phyloP scores from a whole-genome alignment of 2,797 vertebrate genomes.

The Danio kyathit region DNA sequence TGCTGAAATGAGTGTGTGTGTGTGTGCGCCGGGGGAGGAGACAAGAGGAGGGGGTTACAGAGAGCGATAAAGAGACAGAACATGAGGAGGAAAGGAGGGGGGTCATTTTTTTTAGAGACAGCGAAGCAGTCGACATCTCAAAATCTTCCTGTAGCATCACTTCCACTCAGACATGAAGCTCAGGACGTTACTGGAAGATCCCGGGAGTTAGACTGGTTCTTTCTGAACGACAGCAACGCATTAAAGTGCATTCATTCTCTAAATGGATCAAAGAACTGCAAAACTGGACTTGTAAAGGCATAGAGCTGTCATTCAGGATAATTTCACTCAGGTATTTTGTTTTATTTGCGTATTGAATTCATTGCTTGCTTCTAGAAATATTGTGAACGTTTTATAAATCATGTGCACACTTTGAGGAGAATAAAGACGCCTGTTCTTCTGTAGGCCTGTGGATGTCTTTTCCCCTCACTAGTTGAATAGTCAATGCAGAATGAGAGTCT shows the following conservation, averaged over 20 bases:
- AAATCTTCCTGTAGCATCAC: constrained; percentile 37
- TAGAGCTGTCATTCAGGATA: constrained; percentile 7
- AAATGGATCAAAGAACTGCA: constrained; percentile 16
- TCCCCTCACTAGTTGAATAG: background rate
- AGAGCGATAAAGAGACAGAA: constrained; percentile 31
- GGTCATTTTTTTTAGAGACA: constrained; percentile 39
- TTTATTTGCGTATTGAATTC: background rate
- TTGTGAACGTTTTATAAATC: background rate
- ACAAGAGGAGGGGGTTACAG: constrained; percentile 45
- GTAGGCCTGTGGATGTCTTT: constrained; percentile 8
- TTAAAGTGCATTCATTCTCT: constrained; percentile 18
- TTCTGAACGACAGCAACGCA: background rate
- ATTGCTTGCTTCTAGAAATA: background rate
- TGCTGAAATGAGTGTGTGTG: constrained; percentile 6
- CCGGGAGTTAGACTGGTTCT: constrained; percentile 27
- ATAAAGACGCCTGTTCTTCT: background rate
- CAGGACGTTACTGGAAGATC: constrained; percentile 37
- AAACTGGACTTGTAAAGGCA: constrained; percentile 11
- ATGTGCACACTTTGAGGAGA: background rate
- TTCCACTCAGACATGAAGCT: constrained; percentile 16
- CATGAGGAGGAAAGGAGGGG: constrained; percentile 19
- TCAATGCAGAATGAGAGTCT: background rate
- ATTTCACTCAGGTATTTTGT: constrained; percentile 11
- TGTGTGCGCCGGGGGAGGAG: constrained; percentile 47
- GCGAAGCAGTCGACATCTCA: constrained; percentile 41